Base-by-base conservation (phyloP, 2,113 vertebrate species). In the Eidolon helvum region DNA sequence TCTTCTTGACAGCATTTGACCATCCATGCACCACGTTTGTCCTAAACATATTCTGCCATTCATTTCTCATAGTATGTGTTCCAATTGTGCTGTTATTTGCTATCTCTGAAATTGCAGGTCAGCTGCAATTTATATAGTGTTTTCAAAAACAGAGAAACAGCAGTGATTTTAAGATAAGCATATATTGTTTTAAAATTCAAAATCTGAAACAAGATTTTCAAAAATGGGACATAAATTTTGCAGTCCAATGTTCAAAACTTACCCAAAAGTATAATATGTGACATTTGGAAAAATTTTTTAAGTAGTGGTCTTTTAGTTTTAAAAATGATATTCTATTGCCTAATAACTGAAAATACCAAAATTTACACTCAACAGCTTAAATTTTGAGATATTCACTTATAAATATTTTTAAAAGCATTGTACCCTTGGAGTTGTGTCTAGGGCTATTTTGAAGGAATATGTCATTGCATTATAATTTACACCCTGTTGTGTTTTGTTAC, bases 401-500 rank as follows among this genome's bases (percentile, higher is more conserved):
- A 92, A 24, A 33, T 89, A 97, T 68, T 93, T 96, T 84, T 10
- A 45, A 28, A 77, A 92, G 0, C 0, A 33, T 91, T 94, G 40
- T 63, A 18, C 61, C 80, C 63, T 94, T 97, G 84, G 66, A 63
- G 14, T 50, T 43, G 0, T 28, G 14, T 75, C 82, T 94, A 40
- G 79, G 45, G 94, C 35, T 68, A n/a, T 0, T 2, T 65, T 90
- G 45, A 75, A 72, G 59, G 59, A 84, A 78, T 97, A 69, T 97
- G 71, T 93, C 74, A 66, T 74, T 94, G 48, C 0, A 0, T 40
- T 95, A 84, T 94, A 96, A 93, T 96, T 93, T 68, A 84, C 50
- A 72, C 28, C 53, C 82, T 96, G 63, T 88, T 63, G 61, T 94
- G 87, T 87, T 83, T 89, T 97, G 75, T 78, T 97, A 97, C 97